Evolutionary conservation across 2,113 vertebrate genomes (phyloP), one percentile per base, ranked within the genome.

Genomic region (Ciconia boyciana): DNA sequence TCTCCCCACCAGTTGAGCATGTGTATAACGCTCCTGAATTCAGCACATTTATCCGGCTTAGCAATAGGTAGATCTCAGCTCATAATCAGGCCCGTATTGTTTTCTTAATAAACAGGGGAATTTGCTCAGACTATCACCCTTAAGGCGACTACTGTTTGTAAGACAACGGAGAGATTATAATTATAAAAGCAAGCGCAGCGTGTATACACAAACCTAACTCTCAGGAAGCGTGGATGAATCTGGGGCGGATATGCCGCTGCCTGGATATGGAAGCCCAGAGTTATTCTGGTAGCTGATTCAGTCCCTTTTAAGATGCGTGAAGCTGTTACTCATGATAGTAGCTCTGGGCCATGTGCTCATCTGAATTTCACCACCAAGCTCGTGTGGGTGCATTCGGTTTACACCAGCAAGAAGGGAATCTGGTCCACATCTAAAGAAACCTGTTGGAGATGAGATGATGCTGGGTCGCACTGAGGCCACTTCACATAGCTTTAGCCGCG

Each of bases 271-370:
- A 57, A 93, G 75, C 75, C 75, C 58, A 2, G 76, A 95, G 88
- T 85, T 91, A 85, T 93, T 85, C 80, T 58, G 58, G 91, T 57
- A 15, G 18, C 69, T 95, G 88, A 77, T 91, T 77, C 88, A 88
- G 64, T 69, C 80, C 83, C 57, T 84, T 70, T 83, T 39, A 64
- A 78, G 90, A 69, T 69, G 49, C 90, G 65, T 1, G 26, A 87
- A 87, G 91, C 83, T 86, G 76, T 82, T 83, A 78, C 84, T 94
- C 84, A 52, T 17, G 10, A 52, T 43, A 83, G 89, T 68, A 83
- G 70, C 89, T 95, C 34, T 5, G 0, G 74, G 62, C 87, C 91
- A 77, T 26, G 74, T 62, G 91, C 58, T 91, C 29, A 16, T 61
- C 74, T 78, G 80, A 68, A n/a, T 86, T 48, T 48, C 70, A 29